Evolutionary conservation across 2,888 invertebrate genomes (phyloP).

Genomic region (Eilema sororculum): DNA sequence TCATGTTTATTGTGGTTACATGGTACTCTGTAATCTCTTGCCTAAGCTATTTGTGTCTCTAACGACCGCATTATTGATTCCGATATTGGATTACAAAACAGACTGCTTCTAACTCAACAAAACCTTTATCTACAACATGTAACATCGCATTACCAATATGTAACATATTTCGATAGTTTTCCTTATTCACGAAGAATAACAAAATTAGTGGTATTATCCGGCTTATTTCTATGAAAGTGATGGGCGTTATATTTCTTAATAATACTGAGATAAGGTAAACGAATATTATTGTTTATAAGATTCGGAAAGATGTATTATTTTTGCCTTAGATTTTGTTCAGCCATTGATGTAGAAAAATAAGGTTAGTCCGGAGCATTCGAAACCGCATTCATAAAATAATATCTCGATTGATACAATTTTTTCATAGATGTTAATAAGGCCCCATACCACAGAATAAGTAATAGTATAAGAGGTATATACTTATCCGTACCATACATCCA

Average conservation of each 20-base stretch:
- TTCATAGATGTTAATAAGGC: too few species aligned
- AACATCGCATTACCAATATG: not conserved
- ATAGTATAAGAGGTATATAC: too few species aligned
- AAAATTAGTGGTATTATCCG: not conserved
- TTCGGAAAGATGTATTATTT: too few species aligned
- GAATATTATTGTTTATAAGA: not conserved
- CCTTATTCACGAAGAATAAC: not conserved
- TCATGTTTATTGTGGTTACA: slow-evolving; percentile 7
- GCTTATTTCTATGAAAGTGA: slow-evolving; percentile 1
- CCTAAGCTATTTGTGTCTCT: not conserved
- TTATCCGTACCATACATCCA: too few species aligned
- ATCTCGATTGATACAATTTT: too few species aligned
- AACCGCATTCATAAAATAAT: too few species aligned
- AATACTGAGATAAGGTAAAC: not conserved
- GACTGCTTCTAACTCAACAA: not conserved
- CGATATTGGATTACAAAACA: slow-evolving; percentile 7
- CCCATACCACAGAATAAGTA: too few species aligned
- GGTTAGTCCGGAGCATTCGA: too few species aligned
- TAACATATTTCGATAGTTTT: not conserved
- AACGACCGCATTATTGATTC: not conserved
- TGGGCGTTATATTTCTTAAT: not conserved
- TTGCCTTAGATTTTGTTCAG: too few species aligned
- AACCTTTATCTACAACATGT: not conserved
- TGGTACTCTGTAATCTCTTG: not conserved
- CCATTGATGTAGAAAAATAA: too few species aligned